Evolutionary conservation across 35 echinoderm and acorn worm genomes (phyloP).

Genomic region (Amphiura filiformis): DNA sequence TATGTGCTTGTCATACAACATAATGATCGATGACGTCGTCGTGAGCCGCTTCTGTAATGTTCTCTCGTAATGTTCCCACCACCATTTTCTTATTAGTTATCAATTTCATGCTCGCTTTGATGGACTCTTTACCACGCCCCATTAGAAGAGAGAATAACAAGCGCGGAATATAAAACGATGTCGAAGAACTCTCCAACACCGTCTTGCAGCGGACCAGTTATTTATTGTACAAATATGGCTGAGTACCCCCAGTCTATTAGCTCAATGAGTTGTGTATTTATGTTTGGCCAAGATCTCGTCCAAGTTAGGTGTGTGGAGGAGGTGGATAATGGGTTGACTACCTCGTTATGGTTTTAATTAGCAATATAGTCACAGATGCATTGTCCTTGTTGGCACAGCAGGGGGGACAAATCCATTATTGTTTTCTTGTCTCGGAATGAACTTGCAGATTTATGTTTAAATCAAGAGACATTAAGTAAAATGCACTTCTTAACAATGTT

Average conservation of each 20-base stretch:
- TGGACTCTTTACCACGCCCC: background rate
- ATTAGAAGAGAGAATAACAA: background rate
- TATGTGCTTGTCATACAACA: no score
- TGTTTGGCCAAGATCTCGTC: conserved; percentile 2
- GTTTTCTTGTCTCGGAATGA: background rate
- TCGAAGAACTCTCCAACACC: background rate
- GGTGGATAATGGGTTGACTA: background rate
- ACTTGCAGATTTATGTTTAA: no score
- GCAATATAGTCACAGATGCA: background rate
- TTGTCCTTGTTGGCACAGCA: background rate
- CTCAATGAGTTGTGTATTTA: background rate
- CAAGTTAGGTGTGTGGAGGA: background rate
- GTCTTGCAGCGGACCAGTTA: background rate
- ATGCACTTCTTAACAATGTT: no score
- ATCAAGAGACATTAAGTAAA: no score
- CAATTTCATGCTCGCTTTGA: conserved; percentile 7
- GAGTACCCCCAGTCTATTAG: conserved; percentile 10
- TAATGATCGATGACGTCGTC: no score
- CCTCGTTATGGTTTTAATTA: conserved; percentile 6
- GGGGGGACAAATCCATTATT: background rate
- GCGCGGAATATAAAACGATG: conserved; percentile 3
- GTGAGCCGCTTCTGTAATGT: no score
- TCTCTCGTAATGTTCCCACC: background rate
- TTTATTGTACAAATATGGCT: background rate
- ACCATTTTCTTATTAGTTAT: background rate